A percentile compares a stretch with the other conserved stretches of the same genome.
Conservation (phyloP, 30 jellyfish, hydroid and myxozoan species). For the Cassiopea andromeda region DNA sequence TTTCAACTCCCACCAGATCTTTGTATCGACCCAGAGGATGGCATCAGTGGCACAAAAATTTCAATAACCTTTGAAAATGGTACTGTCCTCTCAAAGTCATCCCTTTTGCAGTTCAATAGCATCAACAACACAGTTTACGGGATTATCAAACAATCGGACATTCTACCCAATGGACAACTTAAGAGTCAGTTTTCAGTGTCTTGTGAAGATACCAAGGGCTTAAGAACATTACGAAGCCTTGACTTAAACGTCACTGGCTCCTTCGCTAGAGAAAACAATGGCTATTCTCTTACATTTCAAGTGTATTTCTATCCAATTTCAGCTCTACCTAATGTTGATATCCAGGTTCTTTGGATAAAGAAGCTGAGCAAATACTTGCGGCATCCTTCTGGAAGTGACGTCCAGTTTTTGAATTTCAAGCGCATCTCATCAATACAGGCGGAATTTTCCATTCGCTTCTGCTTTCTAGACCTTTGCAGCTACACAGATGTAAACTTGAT, state of each 20-base stretch:
- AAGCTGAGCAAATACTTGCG: constrained; percentile 38
- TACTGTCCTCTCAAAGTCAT: constrained; percentile 15
- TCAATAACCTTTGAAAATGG: constrained; percentile 55
- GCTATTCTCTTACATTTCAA: constrained; percentile 46
- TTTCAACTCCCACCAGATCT: constrained; percentile 31
- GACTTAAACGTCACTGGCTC: constrained; percentile 4
- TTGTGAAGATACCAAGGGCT: constrained; percentile 53
- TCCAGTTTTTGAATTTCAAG: constrained; percentile 38
- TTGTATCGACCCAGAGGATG: constrained; percentile 60
- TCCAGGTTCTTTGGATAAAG: constrained; percentile 59
- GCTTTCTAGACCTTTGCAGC: constrained; percentile 55
- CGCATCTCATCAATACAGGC: constrained; percentile 37
- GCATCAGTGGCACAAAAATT: background rate
- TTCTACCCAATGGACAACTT: constrained; percentile 18
- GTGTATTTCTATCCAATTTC: constrained; percentile 46
- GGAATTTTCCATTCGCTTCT: constrained; percentile 31
- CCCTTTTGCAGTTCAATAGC: constrained; percentile 47
- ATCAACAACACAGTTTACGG: constrained; percentile 54
- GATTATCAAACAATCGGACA: constrained; percentile 27
- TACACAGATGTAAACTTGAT: background rate
- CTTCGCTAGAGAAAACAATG: background rate
- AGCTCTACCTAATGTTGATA: constrained; percentile 46
- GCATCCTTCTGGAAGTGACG: background rate
- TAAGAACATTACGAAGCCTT: constrained; percentile 8
- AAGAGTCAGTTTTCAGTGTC: constrained; percentile 5